Conservation (phyloP, 2,888 invertebrate species). For the Cantharis flavilabris region DNA sequence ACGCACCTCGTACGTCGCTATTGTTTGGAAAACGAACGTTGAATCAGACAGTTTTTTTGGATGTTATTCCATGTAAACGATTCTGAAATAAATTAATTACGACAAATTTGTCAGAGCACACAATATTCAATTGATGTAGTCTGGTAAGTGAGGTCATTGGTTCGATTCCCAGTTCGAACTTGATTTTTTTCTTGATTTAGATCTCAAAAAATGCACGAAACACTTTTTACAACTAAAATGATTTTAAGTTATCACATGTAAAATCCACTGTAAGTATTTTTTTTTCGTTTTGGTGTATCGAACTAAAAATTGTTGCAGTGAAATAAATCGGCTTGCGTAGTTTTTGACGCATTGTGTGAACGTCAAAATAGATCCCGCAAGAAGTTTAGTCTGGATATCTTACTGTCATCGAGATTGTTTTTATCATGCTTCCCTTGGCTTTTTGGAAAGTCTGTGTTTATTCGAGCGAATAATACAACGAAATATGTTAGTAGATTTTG, state of each 20-base stretch:
- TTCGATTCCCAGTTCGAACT: too few species aligned
- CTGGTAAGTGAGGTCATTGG: too few species aligned
- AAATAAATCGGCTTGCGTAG: background rate
- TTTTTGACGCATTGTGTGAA: background rate
- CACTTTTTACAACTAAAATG: too few species aligned
- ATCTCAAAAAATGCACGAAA: too few species aligned
- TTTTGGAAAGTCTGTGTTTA: slow-evolving; percentile 15
- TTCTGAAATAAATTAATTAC: background rate
- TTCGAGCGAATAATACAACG: slow-evolving; percentile 18
- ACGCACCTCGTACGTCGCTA: background rate
- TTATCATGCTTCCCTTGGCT: slow-evolving; percentile 1
- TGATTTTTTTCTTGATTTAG: too few species aligned
- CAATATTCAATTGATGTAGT: too few species aligned
- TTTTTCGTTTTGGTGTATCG: too few species aligned
- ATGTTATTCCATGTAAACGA: background rate
- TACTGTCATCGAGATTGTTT: slow-evolving; percentile 3
- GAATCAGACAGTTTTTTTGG: too few species aligned
- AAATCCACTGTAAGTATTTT: too few species aligned
- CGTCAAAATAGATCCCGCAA: background rate
- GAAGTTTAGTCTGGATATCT: slow-evolving; percentile 3
- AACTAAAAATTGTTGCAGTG: background rate
- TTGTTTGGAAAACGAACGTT: too few species aligned
- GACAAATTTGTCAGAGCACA: too few species aligned
- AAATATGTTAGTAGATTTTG: slow-evolving; percentile 21
- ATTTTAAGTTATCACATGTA: too few species aligned